Base-by-base conservation (phyloP, 2,888 invertebrate species). In the Polyploca ridens region DNA sequence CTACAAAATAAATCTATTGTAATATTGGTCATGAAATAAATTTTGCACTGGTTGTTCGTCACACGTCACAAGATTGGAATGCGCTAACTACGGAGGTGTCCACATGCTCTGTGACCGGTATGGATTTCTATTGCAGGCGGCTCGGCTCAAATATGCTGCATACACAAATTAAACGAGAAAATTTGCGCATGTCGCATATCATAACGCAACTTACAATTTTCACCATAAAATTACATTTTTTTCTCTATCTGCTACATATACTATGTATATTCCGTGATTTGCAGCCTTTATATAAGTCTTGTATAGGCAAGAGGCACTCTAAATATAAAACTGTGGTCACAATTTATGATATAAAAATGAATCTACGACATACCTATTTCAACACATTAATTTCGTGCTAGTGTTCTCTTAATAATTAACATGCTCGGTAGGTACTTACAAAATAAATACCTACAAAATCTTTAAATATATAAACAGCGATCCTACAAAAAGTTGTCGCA, bases 271-370 rank as follows among this genome's bases (percentile, higher is more conserved):
- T 93, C 90, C 89, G 94, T 94, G 94, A 91, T 91, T 93, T 90
- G 94, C 94, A 94, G 94, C 94, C 94, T 94, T 94, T 93, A 91
- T 91, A 92, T 93, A 93, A 94, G 94, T 94, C 94, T 94, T 94
- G 90, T 93, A 93, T 87, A 94, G 94, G 94, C 94, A 94, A 95
- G 95, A 95, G 95, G 95, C 95, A 95, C 95, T 95, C 95, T 94
- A 95, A 94, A 94, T 95, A 95, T 94, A 95, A 94, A 94, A 94
- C 91, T 88, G 94, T 94, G 94, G 94, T 94, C 94, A 93, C 93
- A 93, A 93, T 94, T 90, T 85, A 89, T 86, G 81, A 86, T 89
- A 90, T 88, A 91, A 91, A 91, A 93, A 92, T 85, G 88, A 90
- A 89, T 88, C 91, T 92, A 93, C 90, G 71, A 77, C 82, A 80